Conservation (phyloP, 2,797 vertebrate genomes). For the Oreonectes daqikongensis region DNA sequence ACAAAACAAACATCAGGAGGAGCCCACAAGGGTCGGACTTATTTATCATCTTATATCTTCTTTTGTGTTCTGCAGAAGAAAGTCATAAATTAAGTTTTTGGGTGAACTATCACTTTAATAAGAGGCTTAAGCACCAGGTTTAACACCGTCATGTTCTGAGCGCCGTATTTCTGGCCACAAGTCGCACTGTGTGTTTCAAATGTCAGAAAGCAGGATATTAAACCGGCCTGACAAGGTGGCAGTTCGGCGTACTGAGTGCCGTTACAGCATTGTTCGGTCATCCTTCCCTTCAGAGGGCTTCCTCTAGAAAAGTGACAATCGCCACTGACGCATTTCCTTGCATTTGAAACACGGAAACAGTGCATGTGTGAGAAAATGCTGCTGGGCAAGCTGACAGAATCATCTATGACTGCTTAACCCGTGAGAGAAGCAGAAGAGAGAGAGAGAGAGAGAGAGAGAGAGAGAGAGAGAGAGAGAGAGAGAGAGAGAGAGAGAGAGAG, state of each 20-base stretch:
- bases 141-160: background rate
- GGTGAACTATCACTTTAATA: too few relatives aligned
- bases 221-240: conserved; percentile 68
- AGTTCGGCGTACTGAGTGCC: conserved; percentile 60
- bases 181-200: background rate
- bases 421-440: background rate
- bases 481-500: too few relatives aligned
- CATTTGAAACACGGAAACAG: background rate
- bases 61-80: too few relatives aligned
- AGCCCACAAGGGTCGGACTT: too few relatives aligned
- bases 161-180: background rate
- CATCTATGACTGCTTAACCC: background rate
- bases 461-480: too few relatives aligned
- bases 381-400: background rate
- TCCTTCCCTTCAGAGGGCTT: conserved; percentile 29
- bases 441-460: too few relatives aligned
- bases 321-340: conserved; percentile 32
- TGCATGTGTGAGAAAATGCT: conserved; percentile 34
- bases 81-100: too few relatives aligned
- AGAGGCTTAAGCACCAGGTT: too few relatives aligned
- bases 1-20: background rate
- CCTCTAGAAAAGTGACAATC: background rate
- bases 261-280: conserved; percentile 60
- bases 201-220: conserved; percentile 60
- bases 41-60: too few relatives aligned